Evolutionary conservation across 2,113 vertebrate genomes (phyloP).

Genomic region (Pluvialis apricaria): DNA sequence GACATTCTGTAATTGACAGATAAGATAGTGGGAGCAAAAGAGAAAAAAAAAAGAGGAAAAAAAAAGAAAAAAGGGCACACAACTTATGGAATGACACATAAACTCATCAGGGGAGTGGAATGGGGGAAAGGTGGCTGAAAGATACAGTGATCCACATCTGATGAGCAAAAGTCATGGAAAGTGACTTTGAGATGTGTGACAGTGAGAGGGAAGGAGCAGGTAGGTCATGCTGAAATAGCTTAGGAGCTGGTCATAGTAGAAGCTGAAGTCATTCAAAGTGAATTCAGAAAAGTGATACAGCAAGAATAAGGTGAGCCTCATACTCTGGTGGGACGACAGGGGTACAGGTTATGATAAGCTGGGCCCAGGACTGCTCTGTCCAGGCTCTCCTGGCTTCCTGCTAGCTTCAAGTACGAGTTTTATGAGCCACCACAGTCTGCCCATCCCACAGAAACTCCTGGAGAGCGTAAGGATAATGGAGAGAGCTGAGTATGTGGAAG

Average conservation of each 20-base stretch:
- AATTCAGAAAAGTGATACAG: accelerated
- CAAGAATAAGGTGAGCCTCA: background rate
- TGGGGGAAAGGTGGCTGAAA: background rate
- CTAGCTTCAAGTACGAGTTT: background rate
- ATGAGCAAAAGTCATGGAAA: background rate
- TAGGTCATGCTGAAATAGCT: background rate
- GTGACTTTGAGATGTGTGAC: background rate
- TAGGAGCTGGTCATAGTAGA: background rate
- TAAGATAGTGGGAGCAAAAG: background rate
- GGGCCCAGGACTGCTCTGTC: background rate
- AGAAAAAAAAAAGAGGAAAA: too few species aligned
- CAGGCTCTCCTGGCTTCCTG: background rate
- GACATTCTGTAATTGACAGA: background rate
- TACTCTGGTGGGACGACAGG: background rate
- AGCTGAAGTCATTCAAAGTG: background rate
- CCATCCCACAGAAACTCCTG: background rate
- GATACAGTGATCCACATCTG: background rate
- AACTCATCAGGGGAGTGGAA: background rate
- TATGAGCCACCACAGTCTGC: background rate
- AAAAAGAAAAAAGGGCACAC: background rate
- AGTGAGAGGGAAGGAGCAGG: background rate
- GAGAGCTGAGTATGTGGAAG: background rate
- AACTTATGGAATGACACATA: background rate
- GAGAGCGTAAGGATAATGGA: background rate
- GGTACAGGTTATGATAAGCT: background rate